These are phyloP conservation scores for Belonocnema kinseyi DNA, from an alignment of 1,140 invertebrate genomes.

Conservation along the genomic window DNA sequence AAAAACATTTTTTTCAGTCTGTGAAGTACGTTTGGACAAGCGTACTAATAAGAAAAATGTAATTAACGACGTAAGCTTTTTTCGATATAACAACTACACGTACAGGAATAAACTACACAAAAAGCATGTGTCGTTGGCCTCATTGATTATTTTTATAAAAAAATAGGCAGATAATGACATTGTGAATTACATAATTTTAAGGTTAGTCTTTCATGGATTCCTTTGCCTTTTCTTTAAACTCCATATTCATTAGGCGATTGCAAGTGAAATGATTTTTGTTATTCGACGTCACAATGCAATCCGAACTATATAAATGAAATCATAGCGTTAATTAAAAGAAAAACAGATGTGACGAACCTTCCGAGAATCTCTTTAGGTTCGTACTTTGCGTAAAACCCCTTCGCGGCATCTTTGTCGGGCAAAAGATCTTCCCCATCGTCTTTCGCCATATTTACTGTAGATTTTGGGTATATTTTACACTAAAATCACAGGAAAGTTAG, in stretches of 20 bases:
- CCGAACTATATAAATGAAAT: constrained; percentile 1
- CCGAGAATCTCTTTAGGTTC: constrained; percentile 98
- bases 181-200: constrained; percentile 48
- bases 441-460: constrained; percentile 80
- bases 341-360: constrained; percentile 79
- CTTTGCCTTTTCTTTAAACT: background rate
- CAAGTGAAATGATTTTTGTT: background rate
- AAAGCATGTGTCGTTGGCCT: constrained; percentile 7
- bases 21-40: no score
- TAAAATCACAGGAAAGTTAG: constrained; percentile 28
- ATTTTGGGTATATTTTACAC: constrained; percentile 1
- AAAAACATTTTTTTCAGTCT: no score
- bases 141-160: constrained; percentile 26
- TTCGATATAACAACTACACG: background rate
- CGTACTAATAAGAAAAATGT: background rate
- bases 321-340: background rate
- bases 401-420: constrained; percentile 92
- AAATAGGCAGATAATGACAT: constrained; percentile 22
- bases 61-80: background rate
- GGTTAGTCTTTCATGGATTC: constrained; percentile 37
- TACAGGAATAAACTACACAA: background rate
- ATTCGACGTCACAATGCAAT: background rate
- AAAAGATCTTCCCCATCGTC: constrained; percentile 89
- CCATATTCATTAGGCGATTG: background rate
- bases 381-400: constrained; percentile 98